A percentile compares a stretch with the other conserved stretches of the same genome.
Evolutionary conservation across 2,113 vertebrate genomes (phyloP).

Genomic region (Murina feae): DNA sequence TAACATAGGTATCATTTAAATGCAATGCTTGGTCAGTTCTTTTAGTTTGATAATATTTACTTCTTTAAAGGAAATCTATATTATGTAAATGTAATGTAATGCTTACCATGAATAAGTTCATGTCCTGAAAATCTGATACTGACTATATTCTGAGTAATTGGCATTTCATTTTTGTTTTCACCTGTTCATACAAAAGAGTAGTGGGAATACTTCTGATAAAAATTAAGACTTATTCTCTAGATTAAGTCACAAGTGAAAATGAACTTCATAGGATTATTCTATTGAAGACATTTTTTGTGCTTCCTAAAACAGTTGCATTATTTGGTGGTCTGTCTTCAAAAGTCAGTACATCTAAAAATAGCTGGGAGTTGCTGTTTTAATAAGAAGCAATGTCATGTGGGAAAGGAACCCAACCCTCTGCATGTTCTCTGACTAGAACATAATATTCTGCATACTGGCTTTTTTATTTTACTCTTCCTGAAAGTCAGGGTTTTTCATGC

Average conservation of each 20-base stretch:
- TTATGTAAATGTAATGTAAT: neutral
- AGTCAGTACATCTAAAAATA: conserved; percentile 5
- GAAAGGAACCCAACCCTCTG: neutral
- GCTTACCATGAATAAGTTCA: neutral
- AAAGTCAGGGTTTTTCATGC: neutral
- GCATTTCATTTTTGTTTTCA: conserved; percentile 45
- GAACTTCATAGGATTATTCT: neutral
- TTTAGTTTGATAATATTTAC: neutral
- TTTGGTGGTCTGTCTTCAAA: neutral
- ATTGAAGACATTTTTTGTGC: neutral
- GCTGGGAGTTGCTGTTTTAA: neutral
- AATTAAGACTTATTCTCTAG: neutral
- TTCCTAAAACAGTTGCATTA: conserved; percentile 11
- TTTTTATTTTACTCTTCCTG: neutral
- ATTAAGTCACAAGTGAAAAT: conserved; percentile 8
- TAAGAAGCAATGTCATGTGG: neutral
- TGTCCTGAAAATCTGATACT: neutral
- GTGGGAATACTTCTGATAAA: neutral
- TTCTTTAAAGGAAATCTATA: neutral
- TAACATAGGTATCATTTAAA: neutral
- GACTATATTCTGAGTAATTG: neutral
- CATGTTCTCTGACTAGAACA: neutral
- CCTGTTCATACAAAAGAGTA: neutral
- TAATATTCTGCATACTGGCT: neutral
- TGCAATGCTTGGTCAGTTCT: neutral